phyloP scores from a whole-genome alignment of 2,113 vertebrate genomes.

The Capreolus pygargus region DNA sequence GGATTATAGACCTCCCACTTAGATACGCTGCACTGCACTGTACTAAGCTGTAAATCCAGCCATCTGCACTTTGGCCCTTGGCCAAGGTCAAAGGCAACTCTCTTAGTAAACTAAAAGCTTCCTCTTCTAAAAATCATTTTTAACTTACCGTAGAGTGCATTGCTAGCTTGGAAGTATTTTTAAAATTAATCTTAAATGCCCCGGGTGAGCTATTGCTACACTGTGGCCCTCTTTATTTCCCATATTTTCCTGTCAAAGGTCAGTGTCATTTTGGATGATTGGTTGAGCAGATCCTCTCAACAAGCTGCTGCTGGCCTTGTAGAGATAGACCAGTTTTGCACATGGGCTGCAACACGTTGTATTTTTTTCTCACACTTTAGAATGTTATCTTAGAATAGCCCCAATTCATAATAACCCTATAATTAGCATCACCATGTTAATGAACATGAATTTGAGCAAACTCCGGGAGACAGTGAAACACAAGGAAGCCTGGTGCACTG shows the following conservation, averaged over 20 bases:
- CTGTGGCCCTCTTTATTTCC: neutral
- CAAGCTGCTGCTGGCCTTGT: neutral
- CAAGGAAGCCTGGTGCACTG: neutral
- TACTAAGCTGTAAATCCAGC: neutral
- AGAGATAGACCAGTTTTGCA: neutral
- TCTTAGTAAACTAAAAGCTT: neutral
- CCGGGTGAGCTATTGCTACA: neutral
- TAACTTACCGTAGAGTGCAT: neutral
- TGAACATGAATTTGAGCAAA: neutral
- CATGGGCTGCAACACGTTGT: neutral
- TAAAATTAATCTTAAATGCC: neutral
- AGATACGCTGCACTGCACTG: neutral
- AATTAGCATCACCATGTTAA: neutral
- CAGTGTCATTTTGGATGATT: neutral
- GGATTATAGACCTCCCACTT: conserved; percentile 9
- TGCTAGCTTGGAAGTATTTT: neutral
- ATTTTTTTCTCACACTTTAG: conserved; percentile 32
- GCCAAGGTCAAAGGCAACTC: neutral
- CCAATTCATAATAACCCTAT: neutral
- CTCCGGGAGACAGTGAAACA: neutral
- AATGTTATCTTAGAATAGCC: neutral
- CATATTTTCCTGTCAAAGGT: neutral
- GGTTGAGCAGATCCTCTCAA: neutral
- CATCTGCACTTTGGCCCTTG: neutral
- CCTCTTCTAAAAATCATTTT: neutral